These are phyloP conservation scores for Hydrozoanthus gracilis DNA, from an alignment of 92 coral and sea anemone genomes.

Conservation along the genomic window DNA sequence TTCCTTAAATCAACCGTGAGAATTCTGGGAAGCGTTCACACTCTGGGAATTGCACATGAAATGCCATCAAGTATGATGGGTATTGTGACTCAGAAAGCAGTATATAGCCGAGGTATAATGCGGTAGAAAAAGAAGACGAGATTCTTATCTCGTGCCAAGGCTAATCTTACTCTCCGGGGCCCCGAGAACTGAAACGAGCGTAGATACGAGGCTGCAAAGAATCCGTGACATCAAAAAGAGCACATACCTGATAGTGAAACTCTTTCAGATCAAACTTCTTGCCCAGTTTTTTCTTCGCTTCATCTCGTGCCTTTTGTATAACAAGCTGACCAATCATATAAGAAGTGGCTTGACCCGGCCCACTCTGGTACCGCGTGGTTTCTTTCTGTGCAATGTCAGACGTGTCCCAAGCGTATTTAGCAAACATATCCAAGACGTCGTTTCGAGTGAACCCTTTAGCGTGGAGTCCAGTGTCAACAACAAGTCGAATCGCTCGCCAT, in stretches of 20 bases:
- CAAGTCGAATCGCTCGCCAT: constrained; percentile 91
- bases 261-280: constrained; percentile 62
- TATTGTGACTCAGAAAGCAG: too few relatives aligned
- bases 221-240: not conserved
- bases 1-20: too few relatives aligned
- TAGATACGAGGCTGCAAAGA: not conserved
- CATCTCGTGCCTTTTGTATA: constrained; percentile 59
- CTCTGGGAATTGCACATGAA: too few relatives aligned
- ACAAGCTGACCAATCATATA: constrained; percentile 82
- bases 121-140: too few relatives aligned
- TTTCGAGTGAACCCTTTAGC: constrained; percentile 77
- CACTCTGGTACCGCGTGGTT: constrained; percentile 80
- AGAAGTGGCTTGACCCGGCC: constrained; percentile 81
- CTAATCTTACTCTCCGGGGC: too few relatives aligned
- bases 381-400: constrained; percentile 65
- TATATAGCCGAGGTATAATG: too few relatives aligned
- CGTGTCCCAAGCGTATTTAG: constrained; percentile 83
- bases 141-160: too few relatives aligned
- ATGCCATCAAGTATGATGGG: too few relatives aligned
- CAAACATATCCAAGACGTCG: constrained; percentile 78
- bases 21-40: too few relatives aligned
- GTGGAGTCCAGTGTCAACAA: constrained; percentile 93
- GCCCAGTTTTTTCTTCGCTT: constrained; percentile 54
- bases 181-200: too few relatives aligned
- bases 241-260: constrained; percentile 71